Evolutionary conservation across 1,140 invertebrate genomes (phyloP).

Genomic region (Hycleus phaleratus): DNA sequence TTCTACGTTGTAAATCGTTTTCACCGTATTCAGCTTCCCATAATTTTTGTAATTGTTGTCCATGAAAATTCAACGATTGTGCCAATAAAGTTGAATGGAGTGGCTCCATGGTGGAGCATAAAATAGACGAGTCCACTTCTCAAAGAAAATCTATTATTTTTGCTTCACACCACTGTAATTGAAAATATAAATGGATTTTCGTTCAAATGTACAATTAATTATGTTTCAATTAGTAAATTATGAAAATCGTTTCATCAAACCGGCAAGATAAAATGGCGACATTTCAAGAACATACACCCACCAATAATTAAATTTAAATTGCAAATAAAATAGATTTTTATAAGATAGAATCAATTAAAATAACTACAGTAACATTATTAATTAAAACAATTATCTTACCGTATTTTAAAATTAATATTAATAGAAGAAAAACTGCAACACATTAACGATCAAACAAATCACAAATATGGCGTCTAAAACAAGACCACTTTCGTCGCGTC

Average conservation of each 20-base stretch:
- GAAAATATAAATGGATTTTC: neutral
- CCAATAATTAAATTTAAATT: too few species aligned
- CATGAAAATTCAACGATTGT: conserved; percentile 72
- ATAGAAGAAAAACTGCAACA: too few species aligned
- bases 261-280: too few species aligned
- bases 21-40: conserved; percentile 75
- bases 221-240: neutral
- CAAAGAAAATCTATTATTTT: neutral
- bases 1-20: conserved; percentile 58
- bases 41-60: conserved; percentile 74
- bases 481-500: too few species aligned
- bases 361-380: too few species aligned
- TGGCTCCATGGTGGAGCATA: conserved; percentile 28
- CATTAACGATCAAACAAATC: too few species aligned
- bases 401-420: too few species aligned
- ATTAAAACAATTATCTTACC: too few species aligned
- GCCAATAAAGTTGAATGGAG: conserved; percentile 62
- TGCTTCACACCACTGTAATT: neutral
- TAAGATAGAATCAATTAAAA: too few species aligned
- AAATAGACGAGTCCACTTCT: neutral
- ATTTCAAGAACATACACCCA: too few species aligned
- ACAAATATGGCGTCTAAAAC: too few species aligned
- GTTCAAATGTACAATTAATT: neutral
- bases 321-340: too few species aligned
- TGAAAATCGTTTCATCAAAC: neutral